Conservation (phyloP, 1,140 invertebrate genomes). For the Hycleus phaleratus region DNA sequence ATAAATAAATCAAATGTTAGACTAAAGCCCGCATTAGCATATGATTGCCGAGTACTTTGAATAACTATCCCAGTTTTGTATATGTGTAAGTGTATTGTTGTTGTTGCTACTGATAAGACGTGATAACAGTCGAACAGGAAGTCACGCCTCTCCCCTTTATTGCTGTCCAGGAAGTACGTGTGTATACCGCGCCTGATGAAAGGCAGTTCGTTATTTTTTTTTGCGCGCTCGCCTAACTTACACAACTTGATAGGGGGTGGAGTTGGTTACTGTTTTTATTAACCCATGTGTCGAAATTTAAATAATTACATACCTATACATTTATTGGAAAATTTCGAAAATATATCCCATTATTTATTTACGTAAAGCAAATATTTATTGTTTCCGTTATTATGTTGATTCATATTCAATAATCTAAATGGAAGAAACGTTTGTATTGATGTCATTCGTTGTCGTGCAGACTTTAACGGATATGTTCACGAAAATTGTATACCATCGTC, state of each 20-base stretch:
- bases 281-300: conserved; percentile 18
- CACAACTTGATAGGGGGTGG: conserved; percentile 8
- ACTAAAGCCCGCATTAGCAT: conserved; percentile 18
- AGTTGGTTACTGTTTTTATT: conserved; percentile 15
- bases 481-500: too few species aligned
- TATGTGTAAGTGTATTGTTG: conserved; percentile 17
- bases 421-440: too few species aligned
- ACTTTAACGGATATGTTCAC: too few species aligned
- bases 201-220: conserved; percentile 30
- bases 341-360: too few species aligned
- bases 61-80: not conserved
- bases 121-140: conserved; percentile 26
- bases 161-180: conserved; percentile 27
- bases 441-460: too few species aligned
- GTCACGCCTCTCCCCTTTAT: conserved; percentile 27
- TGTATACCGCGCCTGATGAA: conserved; percentile 28
- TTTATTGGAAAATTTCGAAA: too few species aligned
- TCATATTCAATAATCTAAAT: too few species aligned
- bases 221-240: too few species aligned
- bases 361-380: too few species aligned
- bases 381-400: too few species aligned
- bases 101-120: conserved; percentile 25
- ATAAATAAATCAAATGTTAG: conserved; percentile 25
- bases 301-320: too few species aligned
- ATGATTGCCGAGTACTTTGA: conserved; percentile 24